A percentile compares a stretch with the other conserved stretches of the same genome.
These are phyloP conservation scores for Mus pahari DNA, from an alignment of 2,113 vertebrate species.

Conservation along the genomic window DNA sequence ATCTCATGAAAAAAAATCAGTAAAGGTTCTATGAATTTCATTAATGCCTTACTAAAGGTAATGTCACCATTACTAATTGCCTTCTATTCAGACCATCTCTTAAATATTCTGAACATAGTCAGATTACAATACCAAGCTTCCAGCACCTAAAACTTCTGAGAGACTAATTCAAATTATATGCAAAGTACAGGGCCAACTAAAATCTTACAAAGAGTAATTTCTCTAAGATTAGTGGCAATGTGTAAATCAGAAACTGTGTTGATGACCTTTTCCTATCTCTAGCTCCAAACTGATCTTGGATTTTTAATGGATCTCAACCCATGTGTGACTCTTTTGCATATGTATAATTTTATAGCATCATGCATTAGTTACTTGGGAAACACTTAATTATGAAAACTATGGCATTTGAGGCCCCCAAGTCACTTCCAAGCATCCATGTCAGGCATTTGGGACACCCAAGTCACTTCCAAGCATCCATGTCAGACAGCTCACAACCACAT, in stretches of 20 bases:
- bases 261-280: neutral
- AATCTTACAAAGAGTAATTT: neutral
- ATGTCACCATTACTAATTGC: neutral
- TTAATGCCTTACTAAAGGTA: neutral
- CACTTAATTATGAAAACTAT: neutral
- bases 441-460: no score
- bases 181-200: neutral
- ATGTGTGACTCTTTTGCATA: neutral
- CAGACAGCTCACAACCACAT: neutral
- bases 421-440: neutral
- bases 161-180: neutral
- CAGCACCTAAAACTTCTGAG: neutral
- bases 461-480: neutral
- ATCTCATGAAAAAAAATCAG: neutral
- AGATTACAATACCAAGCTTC: neutral
- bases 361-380: neutral
- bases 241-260: neutral
- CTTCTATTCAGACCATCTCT: neutral
- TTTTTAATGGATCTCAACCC: neutral
- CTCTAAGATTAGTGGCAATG: neutral
- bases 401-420: neutral
- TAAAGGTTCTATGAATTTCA: neutral
- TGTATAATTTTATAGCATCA: neutral
- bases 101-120: neutral
- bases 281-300: neutral